Conservation (phyloP, 2,888 invertebrate genomes). For the Apamea epomidion region DNA sequence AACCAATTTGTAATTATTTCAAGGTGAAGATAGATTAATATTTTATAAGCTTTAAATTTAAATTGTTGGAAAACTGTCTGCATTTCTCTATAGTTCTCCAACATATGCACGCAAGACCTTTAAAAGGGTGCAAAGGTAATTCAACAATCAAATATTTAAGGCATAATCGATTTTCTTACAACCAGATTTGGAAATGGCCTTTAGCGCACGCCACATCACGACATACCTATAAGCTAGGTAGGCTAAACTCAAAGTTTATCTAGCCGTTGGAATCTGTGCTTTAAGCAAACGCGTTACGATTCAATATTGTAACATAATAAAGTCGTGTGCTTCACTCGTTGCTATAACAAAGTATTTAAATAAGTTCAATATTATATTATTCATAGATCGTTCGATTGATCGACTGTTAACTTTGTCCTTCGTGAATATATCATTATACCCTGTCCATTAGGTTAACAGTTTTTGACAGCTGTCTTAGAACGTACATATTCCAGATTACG, state of each 20-base stretch:
- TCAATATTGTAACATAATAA: neutral
- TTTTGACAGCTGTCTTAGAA: too few species aligned
- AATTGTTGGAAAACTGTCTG: slow-evolving; percentile 1
- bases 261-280: neutral
- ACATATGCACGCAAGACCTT: neutral
- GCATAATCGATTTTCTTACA: too few species aligned
- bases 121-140: slow-evolving; percentile 7
- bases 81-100: neutral
- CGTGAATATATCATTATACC: neutral
- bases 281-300: neutral
- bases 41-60: neutral
- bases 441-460: too few species aligned
- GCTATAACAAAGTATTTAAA: neutral
- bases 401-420: neutral
- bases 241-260: neutral
- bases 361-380: neutral
- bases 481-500: too few species aligned
- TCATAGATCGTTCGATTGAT: neutral
- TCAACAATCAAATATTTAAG: neutral
- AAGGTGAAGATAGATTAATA: neutral
- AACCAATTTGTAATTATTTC: neutral
- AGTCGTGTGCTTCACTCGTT: neutral
- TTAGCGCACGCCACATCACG: too few species aligned
- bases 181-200: too few species aligned
- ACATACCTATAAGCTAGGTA: neutral